These are phyloP conservation scores for Diplazon laetatorius DNA, from an alignment of 2,888 invertebrate genomes.

Conservation along the genomic window DNA sequence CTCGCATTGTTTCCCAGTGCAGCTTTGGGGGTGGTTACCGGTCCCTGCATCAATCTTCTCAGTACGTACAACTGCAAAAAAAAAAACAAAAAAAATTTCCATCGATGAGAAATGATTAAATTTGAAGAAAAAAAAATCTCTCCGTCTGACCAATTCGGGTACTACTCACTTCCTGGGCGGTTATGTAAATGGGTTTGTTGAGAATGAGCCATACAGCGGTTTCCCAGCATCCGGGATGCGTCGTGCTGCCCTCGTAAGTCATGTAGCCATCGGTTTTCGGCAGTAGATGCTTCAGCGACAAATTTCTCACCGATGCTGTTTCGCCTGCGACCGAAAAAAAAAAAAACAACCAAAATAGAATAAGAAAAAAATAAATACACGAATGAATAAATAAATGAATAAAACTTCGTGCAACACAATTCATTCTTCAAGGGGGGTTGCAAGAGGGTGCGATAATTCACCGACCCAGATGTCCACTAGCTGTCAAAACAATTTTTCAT, in stretches of 20 bases:
- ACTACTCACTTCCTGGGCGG: conserved; percentile 92
- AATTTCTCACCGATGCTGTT: conserved; percentile 91
- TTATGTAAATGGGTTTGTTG: conserved; percentile 98
- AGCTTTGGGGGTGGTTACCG: conserved; percentile 92
- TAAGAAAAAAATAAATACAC: neutral
- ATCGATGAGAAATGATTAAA: neutral
- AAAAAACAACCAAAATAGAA: neutral
- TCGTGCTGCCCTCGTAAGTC: conserved; percentile 98
- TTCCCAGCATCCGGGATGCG: conserved; percentile 99
- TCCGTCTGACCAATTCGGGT: no score
- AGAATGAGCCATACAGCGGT: conserved; percentile 99
- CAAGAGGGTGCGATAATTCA: neutral
- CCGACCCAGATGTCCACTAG: neutral
- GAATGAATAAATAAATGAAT: conserved; percentile 1
- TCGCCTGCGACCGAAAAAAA: conserved; percentile 86
- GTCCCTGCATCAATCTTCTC: conserved; percentile 94
- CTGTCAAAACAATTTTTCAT: conserved; percentile 16
- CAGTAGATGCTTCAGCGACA: conserved; percentile 93
- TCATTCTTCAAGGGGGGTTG: no score
- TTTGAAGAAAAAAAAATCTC: neutral
- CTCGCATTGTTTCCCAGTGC: conserved; percentile 97
- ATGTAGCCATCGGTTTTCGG: conserved; percentile 97
- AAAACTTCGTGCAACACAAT: no score
- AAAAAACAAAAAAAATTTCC: neutral
- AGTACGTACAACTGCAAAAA: conserved; percentile 92